These are phyloP conservation scores for Latrodectus geometricus DNA, from an alignment of 1,140 invertebrate genomes.

Conservation along the genomic window DNA sequence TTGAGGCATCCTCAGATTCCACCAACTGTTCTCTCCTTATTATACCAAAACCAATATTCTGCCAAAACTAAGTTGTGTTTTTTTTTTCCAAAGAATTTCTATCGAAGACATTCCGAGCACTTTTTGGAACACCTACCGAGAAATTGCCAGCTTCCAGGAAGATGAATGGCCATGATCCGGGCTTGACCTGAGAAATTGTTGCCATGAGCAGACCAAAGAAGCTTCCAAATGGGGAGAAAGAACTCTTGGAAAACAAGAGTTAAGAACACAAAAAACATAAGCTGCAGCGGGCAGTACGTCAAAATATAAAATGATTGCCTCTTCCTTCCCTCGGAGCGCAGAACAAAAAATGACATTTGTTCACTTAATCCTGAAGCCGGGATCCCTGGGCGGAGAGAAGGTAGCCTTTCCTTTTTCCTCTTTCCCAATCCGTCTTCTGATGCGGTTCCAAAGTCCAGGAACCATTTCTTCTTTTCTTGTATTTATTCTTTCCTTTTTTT, in stretches of 20 bases:
- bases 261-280: background rate
- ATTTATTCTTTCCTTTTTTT: background rate
- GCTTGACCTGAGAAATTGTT: no score
- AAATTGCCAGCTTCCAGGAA: no score
- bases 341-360: slow-evolving; percentile 13
- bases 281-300: background rate
- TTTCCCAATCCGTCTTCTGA: background rate
- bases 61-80: no score
- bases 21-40: no score
- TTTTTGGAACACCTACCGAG: no score
- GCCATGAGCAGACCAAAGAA: no score
- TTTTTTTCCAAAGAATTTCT: no score
- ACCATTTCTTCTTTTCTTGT: background rate
- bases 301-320: slow-evolving; percentile 31
- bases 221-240: no score
- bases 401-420: background rate
- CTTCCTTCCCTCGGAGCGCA: background rate
- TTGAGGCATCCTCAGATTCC: no score
- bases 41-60: no score
- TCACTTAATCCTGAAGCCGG: slow-evolving; percentile 6
- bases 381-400: background rate
- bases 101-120: no score
- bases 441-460: background rate
- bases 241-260: background rate
- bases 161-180: no score